phyloP scores from a whole-genome alignment of 2,113 vertebrate species.

The Gorsachius goisagi region DNA sequence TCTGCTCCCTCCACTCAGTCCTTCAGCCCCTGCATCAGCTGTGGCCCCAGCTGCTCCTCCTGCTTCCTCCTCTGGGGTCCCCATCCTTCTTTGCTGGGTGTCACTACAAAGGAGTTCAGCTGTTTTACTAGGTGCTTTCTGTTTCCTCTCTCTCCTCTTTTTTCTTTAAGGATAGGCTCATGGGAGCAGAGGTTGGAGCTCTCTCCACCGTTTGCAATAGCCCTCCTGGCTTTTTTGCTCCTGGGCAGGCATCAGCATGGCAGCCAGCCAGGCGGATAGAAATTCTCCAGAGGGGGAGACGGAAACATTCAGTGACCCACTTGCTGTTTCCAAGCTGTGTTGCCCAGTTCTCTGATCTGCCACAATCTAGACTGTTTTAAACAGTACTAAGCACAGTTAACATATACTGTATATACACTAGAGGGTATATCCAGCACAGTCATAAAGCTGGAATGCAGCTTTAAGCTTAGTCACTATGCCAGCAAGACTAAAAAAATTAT shows the following conservation, averaged over 20 bases:
- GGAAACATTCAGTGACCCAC: background rate
- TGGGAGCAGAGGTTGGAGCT: background rate
- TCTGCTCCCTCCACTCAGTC: background rate
- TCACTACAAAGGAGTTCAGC: background rate
- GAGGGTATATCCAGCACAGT: background rate
- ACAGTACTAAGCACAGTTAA: background rate
- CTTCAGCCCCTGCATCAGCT: background rate
- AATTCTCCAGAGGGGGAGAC: background rate
- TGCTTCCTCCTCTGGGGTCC: background rate
- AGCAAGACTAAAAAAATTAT: background rate
- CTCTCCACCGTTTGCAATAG: background rate
- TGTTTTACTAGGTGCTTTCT: background rate
- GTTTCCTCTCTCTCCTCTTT: background rate
- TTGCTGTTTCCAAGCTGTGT: background rate
- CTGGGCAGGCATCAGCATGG: fast-evolving
- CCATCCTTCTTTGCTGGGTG: background rate
- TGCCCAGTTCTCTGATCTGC: background rate
- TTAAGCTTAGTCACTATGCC: background rate
- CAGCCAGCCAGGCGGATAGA: background rate
- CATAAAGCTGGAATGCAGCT: background rate
- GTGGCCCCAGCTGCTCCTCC: background rate
- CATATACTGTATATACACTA: background rate
- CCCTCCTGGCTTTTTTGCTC: background rate
- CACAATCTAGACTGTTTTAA: background rate
- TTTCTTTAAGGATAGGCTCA: background rate